Evolutionary conservation across 2,113 vertebrate genomes (phyloP), one percentile per base, ranked within the genome.

Genomic region (Gallinago media): DNA sequence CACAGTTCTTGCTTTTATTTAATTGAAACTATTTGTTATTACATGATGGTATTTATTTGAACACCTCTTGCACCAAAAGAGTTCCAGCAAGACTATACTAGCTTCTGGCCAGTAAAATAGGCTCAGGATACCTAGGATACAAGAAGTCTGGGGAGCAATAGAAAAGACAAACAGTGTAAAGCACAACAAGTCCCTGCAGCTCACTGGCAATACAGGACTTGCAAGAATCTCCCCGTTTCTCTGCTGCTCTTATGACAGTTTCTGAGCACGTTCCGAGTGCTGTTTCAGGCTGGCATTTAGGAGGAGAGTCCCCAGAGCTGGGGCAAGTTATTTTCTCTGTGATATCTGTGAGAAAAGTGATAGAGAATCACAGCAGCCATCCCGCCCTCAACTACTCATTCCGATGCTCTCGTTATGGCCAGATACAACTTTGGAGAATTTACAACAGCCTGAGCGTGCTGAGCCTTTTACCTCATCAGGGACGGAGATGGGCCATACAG

Each of bases 391-490:
- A 3, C 47, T 80, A 18, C 85, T 96, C 38, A 23, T 29, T 55
- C 26, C 0, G 0, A 31, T 68, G 52, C 61, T 91, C 32, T 50
- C 32, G 12, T 42, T 88, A 77, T 18, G 6, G 8, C 50, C 74
- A 92, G 80, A 72, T 50, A 44, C 38, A 77, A 29, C 0, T 0
- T 11, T 0, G 3, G 89, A 89, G 65, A 91, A 96, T 95, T 97
- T 97, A 96, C 68, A 89, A 68, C 93, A 86, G 59, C 76, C 68
- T 88, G 79, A 19, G 65, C 3, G 2, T 78, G 80, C 68, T 74
- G 73, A 87, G 94, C 83, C 86, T 96, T 92, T 95, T 97, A 96
- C 80, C 76, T 97, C 89, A 89, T 88, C 93, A 84, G 68, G 76
- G 76, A 89, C 7, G 4, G 89, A 95, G 91, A 91, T 36, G 56